phyloP scores from a whole-genome alignment of 2,113 vertebrate species.

The Odontophorus gujanensis region DNA sequence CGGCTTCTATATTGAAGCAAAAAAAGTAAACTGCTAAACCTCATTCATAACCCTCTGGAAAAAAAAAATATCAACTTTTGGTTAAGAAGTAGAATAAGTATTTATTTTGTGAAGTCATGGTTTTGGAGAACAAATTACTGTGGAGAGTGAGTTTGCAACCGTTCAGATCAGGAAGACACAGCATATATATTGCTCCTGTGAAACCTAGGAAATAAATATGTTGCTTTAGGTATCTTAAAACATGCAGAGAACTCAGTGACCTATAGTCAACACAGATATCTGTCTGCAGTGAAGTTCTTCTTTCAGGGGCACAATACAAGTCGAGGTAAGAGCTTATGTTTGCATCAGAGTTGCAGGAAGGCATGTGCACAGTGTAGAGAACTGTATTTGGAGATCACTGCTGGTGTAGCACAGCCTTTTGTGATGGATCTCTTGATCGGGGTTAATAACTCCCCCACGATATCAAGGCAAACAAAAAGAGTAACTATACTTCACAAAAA shows the following conservation, averaged over 20 bases:
- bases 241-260: neutral
- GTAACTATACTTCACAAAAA: neutral
- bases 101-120: conserved; percentile 38
- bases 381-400: neutral
- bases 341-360: neutral
- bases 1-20: neutral
- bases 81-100: conserved; percentile 18
- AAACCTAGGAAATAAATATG: conserved; percentile 3
- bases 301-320: neutral
- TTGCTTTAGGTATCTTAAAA: neutral
- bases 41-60: neutral
- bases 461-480: neutral
- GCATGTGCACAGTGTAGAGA: neutral
- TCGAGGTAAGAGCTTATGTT: neutral
- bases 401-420: neutral
- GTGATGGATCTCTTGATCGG: neutral
- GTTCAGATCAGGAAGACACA: neutral
- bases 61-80: conserved; percentile 12
- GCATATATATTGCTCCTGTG: neutral
- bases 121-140: conserved; percentile 26
- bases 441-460: neutral
- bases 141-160: neutral
- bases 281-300: neutral
- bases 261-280: neutral
- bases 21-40: neutral